Conservation (phyloP, 2,888 invertebrate species). For the Chrysolina oricalcia region DNA sequence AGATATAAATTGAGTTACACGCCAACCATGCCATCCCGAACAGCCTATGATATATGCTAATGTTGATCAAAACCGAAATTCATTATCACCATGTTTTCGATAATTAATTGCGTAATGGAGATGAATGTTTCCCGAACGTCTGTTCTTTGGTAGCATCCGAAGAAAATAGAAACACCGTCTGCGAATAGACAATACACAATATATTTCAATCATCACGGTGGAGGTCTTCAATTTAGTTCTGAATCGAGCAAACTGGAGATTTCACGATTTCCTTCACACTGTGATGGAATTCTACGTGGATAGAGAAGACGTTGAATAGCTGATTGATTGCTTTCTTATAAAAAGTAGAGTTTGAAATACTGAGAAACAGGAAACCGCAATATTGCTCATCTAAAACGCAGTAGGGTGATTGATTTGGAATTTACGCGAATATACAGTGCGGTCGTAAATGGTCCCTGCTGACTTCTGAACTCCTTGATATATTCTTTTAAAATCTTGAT, state of each 20-base stretch:
- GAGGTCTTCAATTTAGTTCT: not conserved
- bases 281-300: not conserved
- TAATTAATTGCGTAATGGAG: not conserved
- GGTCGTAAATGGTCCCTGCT: no score
- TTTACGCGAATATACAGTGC: no score
- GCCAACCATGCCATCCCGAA: not conserved
- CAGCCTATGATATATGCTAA: conserved; percentile 1
- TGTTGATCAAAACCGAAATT: conserved; percentile 2
- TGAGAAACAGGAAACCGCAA: not conserved
- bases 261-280: not conserved
- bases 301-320: not conserved
- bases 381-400: not conserved
- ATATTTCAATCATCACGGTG: not conserved
- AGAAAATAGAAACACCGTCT: not conserved
- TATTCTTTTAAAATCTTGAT: no score
- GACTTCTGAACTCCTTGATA: no score
- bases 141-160: not conserved
- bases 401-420: no score
- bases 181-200: not conserved
- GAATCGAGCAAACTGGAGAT: not conserved
- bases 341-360: not conserved
- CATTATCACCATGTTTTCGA: not conserved
- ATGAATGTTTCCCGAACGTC: not conserved
- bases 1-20: conserved; percentile 4
- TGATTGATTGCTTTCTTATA: not conserved